A percentile compares a stretch with the other conserved stretches of the same genome.
Conservation (phyloP, 2,113 vertebrate genomes). For the Zosterops hypoxanthus region DNA sequence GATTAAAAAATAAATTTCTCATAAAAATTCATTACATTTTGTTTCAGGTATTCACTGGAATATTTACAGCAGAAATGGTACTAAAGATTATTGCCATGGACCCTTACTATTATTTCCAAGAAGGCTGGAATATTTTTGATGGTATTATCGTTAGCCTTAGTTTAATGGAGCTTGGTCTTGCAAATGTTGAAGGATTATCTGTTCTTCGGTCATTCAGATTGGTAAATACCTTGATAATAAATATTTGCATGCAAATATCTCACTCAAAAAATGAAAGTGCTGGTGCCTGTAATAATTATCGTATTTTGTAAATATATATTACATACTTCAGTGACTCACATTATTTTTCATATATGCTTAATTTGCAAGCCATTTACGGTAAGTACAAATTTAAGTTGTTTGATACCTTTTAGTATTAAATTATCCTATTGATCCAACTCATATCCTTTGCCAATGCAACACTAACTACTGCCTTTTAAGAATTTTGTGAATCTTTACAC, state of each 20-base stretch:
- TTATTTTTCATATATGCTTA: not conserved
- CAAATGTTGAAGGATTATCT: slow-evolving; percentile 83
- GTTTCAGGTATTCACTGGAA: slow-evolving; percentile 90
- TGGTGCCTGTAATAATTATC: not conserved
- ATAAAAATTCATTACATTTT: not conserved
- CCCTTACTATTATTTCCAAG: slow-evolving; percentile 95
- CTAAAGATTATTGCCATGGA: slow-evolving; percentile 95
- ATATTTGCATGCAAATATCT: not conserved
- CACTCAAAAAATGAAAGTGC: not conserved
- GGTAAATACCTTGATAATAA: slow-evolving; percentile 76
- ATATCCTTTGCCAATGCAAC: not conserved
- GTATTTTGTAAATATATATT: not conserved
- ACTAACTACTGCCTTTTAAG: not conserved
- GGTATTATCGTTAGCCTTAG: slow-evolving; percentile 92
- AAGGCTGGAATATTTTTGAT: slow-evolving; percentile 97
- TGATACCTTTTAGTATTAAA: not conserved
- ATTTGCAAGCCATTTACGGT: not conserved
- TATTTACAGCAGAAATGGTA: slow-evolving; percentile 98
- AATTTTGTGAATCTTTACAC: not conserved
- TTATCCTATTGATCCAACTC: not conserved
- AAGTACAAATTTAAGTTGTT: not conserved
- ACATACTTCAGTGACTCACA: not conserved
- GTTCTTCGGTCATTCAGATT: slow-evolving; percentile 94
- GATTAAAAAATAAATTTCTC: not conserved
- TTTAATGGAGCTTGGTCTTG: slow-evolving; percentile 89